Evolutionary conservation across 2,113 vertebrate genomes (phyloP), one percentile per base, ranked within the genome.

Genomic region (Otocyon megalotis): DNA sequence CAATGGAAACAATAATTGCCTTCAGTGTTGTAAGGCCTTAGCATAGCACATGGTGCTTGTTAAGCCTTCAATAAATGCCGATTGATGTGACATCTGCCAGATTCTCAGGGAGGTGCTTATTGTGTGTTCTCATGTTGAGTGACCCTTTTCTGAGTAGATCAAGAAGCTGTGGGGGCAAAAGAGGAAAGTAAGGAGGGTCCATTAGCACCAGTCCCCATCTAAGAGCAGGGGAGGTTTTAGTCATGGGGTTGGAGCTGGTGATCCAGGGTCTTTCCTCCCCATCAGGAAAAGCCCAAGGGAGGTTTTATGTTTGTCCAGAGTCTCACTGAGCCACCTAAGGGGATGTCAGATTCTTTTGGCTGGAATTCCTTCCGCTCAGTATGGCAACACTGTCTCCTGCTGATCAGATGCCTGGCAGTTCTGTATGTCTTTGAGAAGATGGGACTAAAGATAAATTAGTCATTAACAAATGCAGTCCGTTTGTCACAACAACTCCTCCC

Each of bases 341-440:
- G 14, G 24, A 81, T n/a, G 37, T 67, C 54, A 53, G 0, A 48
- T 3, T 91, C 71, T 91, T 85, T 86, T 62, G 87, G 67, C 86
- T 94, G 26, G 35, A 53, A 62, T 82, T 62, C 77, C 69, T 62
- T 56, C 24, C 0, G 37, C 83, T 67, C 86, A 24, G 79, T 63
- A 9, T 79, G 79, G 79, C 32, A 24, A 69, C 30, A 17, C 65
- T 11, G 62, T 12, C 83, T 79, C 82, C 5, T 43, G 76, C 92
- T 50, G 92, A 56, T 93, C 71, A 62, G 53, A 86, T 84, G 89
- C 72, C 71, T 83, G 88, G 58, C 30, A 6, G 48, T 85, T n/a
- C 37, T 91, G 65, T 88, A 6, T 24, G 16, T 89, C 92, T 94
- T 91, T 82, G 58, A 91, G 79, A 81, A 94, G 95, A 90, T 84